A percentile compares a stretch with the other conserved stretches of the same genome.
These are phyloP conservation scores for Valencia hispanica DNA, from an alignment of 2,797 vertebrate species.

Conservation along the genomic window DNA sequence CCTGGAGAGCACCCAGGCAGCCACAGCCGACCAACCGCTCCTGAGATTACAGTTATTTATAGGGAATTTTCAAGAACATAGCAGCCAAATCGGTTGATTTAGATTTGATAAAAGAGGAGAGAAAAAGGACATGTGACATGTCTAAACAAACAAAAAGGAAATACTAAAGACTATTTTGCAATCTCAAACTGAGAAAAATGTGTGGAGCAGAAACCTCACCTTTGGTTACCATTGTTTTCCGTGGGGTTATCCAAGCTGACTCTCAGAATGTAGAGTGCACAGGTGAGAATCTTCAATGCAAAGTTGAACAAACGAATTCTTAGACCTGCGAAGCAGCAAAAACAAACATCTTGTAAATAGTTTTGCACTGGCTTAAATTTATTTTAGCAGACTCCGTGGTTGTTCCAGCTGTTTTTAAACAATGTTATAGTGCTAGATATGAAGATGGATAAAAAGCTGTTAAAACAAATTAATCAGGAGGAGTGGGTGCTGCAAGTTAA, in stretches of 20 bases:
- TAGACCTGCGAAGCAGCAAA: constrained; percentile 73
- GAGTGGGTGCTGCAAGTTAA: no score
- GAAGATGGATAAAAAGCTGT: no score
- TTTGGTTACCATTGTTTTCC: constrained; percentile 20
- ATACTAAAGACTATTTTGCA: background rate
- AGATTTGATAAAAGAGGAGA: no score
- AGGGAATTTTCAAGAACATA: no score
- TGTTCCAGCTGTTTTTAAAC: background rate
- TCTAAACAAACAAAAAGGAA: background rate
- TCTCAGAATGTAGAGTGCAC: constrained; percentile 84
- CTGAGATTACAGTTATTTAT: no score
- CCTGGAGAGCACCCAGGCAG: no score
- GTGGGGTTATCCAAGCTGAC: constrained; percentile 80
- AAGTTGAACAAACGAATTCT: constrained; percentile 88
- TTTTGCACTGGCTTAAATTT: background rate
- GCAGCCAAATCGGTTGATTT: no score
- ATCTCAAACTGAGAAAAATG: background rate
- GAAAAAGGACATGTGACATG: no score
- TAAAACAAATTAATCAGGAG: no score
- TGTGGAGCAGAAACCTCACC: constrained; percentile 47
- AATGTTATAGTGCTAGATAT: background rate
- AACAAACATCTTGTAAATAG: background rate
- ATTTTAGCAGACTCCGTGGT: background rate
- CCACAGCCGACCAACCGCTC: no score
- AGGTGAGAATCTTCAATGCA: constrained; percentile 86